Percentiles rank a stretch among this genome's conserved stretches.
Evolutionary conservation across 1,140 invertebrate species (phyloP).

Genomic region (Pteromalus puparum): DNA sequence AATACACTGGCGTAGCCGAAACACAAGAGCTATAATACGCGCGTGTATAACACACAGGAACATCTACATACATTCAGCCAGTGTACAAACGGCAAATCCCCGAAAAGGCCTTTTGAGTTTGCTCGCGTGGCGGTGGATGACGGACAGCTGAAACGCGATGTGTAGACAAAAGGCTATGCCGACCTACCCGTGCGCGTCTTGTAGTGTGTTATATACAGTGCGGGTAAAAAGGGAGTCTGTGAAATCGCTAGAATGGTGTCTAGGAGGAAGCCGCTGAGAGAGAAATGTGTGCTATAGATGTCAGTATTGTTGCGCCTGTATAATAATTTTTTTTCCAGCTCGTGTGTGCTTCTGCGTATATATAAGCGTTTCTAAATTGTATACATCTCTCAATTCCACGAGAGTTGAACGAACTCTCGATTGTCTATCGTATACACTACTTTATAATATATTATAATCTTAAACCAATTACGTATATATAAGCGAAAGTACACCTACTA

Average conservation of each 20-base stretch:
- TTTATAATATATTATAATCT: too few species aligned
- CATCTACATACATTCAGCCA: neutral
- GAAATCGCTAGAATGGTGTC: neutral
- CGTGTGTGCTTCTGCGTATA: too few species aligned
- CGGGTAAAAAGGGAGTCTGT: neutral
- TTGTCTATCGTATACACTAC: too few species aligned
- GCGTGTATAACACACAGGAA: neutral
- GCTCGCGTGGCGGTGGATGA: neutral
- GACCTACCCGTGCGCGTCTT: neutral
- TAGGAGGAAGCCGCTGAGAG: neutral
- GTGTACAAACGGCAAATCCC: neutral
- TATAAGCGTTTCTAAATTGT: too few species aligned
- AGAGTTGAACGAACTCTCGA: too few species aligned
- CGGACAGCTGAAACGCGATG: conserved; percentile 5
- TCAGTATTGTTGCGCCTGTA: too few species aligned
- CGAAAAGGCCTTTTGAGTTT: neutral
- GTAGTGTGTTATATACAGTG: neutral
- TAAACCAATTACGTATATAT: too few species aligned
- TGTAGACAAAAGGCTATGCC: conserved; percentile 4
- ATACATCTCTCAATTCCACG: too few species aligned
- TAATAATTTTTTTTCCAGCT: too few species aligned
- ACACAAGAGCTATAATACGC: too few species aligned
- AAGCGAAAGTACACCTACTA: neutral
- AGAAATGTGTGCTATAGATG: too few species aligned
- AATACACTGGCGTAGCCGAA: neutral